These are phyloP conservation scores for Laticauda laticaudata DNA, from an alignment of 2,113 vertebrate species.

Conservation along the genomic window DNA sequence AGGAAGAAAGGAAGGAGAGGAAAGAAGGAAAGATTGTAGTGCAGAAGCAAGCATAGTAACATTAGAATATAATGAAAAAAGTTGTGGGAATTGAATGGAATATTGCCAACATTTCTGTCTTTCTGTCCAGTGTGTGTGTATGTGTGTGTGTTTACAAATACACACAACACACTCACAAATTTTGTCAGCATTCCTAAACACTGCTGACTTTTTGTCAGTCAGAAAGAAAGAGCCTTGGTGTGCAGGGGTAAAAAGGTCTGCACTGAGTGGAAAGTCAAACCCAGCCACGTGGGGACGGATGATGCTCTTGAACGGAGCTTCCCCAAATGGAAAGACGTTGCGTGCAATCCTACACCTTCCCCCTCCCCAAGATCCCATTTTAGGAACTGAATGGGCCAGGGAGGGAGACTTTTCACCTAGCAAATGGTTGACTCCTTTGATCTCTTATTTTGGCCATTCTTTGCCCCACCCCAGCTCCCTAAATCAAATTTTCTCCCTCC, in stretches of 20 bases:
- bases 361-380: neutral
- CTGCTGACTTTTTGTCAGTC: no score
- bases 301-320: neutral
- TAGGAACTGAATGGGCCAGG: accelerated
- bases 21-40: neutral
- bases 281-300: neutral
- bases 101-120: neutral
- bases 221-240: no score
- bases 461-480: neutral
- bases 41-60: neutral
- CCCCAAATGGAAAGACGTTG: neutral
- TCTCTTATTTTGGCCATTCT: neutral
- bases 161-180: neutral
- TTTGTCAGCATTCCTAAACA: neutral
- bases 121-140: neutral
- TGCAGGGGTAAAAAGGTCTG: neutral
- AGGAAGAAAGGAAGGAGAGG: no score
- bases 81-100: neutral
- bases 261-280: neutral
- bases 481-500: neutral
- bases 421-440: neutral
- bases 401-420: neutral
- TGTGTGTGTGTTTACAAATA: neutral
- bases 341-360: accelerated
- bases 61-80: neutral